phyloP scores from a whole-genome alignment of 2,113 vertebrate genomes.

The Paraplagusia blochii region DNA sequence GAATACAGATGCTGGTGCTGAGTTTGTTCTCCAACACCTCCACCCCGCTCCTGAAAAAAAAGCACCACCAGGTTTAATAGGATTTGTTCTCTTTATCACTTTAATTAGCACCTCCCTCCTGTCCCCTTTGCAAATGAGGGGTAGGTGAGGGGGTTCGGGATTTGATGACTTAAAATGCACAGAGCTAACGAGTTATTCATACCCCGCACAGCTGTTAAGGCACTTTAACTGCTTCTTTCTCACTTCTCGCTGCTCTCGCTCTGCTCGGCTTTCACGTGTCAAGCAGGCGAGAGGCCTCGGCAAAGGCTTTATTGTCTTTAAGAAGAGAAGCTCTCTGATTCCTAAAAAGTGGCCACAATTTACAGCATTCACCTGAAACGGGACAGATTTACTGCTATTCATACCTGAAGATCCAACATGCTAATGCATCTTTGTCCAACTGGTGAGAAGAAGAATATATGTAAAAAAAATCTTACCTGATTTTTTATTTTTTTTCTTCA shows the following conservation, averaged over 20 bases:
- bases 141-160: conserved; percentile 73
- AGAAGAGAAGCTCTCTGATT: conserved; percentile 32
- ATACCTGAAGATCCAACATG: conserved; percentile 17
- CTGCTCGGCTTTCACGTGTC: conserved; percentile 29
- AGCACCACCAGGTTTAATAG: conserved; percentile 64
- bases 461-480: conserved; percentile 20
- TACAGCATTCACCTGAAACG: conserved; percentile 37
- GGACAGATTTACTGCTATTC: conserved; percentile 31
- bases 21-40: conserved; percentile 38
- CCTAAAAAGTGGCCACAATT: conserved; percentile 39
- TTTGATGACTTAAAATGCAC: conserved; percentile 79
- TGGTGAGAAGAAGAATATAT: conserved; percentile 12
- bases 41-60: conserved; percentile 46
- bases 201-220: conserved; percentile 74
- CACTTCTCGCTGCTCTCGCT: conserved; percentile 46
- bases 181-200: conserved; percentile 78
- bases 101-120: conserved; percentile 81
- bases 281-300: conserved; percentile 46
- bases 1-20: conserved; percentile 72
- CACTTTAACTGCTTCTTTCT: conserved; percentile 70
- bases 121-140: conserved; percentile 78
- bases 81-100: conserved; percentile 81
- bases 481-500: conserved; percentile 1
- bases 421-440: conserved; percentile 3
- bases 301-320: conserved; percentile 32